These are phyloP conservation scores for Drosophila sp. DNA, from an alignment of 1,140 invertebrate species.

Conservation along the genomic window DNA sequence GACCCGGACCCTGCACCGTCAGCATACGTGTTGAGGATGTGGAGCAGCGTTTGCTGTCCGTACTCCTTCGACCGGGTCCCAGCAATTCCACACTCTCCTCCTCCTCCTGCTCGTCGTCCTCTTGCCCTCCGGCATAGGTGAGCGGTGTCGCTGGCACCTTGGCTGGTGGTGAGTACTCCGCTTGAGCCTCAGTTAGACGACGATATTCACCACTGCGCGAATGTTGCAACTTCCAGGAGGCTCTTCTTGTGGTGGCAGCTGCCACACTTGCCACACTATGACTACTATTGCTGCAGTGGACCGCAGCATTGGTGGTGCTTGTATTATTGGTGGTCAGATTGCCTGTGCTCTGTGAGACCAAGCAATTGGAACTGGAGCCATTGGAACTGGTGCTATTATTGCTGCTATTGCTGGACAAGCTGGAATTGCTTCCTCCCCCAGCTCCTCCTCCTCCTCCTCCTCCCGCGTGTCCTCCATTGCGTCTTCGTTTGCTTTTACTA, in stretches of 20 bases:
- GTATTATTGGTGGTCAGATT: slow-evolving; percentile 39
- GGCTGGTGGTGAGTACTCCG: slow-evolving; percentile 67
- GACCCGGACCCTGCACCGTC: slow-evolving; percentile 26
- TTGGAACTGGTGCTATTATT: slow-evolving; percentile 7
- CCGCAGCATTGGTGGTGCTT: slow-evolving; percentile 53
- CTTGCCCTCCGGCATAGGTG: slow-evolving; percentile 29
- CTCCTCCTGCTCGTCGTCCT: slow-evolving; percentile 31
- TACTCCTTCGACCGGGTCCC: slow-evolving; percentile 45
- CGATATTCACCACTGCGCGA: slow-evolving; percentile 73
- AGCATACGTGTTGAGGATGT: slow-evolving; percentile 44
- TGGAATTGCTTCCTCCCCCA: slow-evolving; percentile 63
- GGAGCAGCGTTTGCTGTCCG: slow-evolving; percentile 24
- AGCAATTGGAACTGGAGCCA: slow-evolving; percentile 64
- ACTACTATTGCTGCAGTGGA: slow-evolving; percentile 58
- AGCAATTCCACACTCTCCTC: slow-evolving; percentile 72
- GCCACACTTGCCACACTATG: slow-evolving; percentile 51
- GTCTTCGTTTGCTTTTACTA: slow-evolving; percentile 1
- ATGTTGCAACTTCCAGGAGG: slow-evolving; percentile 73
- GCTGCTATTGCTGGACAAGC: slow-evolving; percentile 63
- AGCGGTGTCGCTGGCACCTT: slow-evolving; percentile 36
- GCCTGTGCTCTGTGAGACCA: slow-evolving; percentile 63
- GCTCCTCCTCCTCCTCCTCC: not conserved
- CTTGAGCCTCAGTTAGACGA: slow-evolving; percentile 59
- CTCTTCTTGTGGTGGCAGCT: slow-evolving; percentile 48
- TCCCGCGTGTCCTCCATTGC: not conserved